Conservation (phyloP, 2,113 vertebrate species). For the Grantiella picta region DNA sequence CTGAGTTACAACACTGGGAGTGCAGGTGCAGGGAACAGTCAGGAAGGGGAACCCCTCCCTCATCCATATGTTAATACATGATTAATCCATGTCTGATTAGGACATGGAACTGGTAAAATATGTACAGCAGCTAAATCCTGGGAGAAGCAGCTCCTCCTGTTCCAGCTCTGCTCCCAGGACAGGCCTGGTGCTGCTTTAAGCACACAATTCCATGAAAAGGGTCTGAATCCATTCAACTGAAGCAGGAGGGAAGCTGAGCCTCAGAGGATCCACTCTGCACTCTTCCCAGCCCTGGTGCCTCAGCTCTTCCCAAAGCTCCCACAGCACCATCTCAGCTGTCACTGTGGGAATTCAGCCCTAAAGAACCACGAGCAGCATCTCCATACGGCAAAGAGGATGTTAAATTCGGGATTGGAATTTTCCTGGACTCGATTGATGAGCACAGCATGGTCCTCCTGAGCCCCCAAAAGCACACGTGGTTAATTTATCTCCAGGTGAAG, state of each 20-base stretch:
- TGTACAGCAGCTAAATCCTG: not conserved
- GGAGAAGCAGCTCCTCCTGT: conserved; percentile 52
- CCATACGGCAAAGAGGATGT: not conserved
- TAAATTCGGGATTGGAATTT: not conserved
- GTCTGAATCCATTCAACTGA: fast-evolving
- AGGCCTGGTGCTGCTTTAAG: conserved; percentile 41
- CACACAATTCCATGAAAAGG: not conserved
- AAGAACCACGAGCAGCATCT: fast-evolving
- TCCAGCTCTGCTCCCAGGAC: conserved; percentile 13
- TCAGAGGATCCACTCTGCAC: not conserved
- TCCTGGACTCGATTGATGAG: not conserved
- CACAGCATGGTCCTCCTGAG: not conserved
- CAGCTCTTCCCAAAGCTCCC: not conserved
- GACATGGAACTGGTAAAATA: conserved; percentile 16
- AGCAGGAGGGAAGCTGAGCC: not conserved
- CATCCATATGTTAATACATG: not conserved
- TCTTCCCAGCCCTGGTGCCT: not conserved
- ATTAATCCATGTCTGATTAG: not conserved
- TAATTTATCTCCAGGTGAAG: not conserved
- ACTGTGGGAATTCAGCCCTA: fast-evolving
- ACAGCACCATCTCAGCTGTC: not conserved
- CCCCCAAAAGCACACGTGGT: fast-evolving
- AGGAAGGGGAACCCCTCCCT: conserved; percentile 26
- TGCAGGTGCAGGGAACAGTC: not conserved
- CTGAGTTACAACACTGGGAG: not conserved